Percentiles rank a stretch among this genome's conserved stretches.
phyloP scores from a whole-genome alignment of 2,888 invertebrate species.

The Erynnis tages region DNA sequence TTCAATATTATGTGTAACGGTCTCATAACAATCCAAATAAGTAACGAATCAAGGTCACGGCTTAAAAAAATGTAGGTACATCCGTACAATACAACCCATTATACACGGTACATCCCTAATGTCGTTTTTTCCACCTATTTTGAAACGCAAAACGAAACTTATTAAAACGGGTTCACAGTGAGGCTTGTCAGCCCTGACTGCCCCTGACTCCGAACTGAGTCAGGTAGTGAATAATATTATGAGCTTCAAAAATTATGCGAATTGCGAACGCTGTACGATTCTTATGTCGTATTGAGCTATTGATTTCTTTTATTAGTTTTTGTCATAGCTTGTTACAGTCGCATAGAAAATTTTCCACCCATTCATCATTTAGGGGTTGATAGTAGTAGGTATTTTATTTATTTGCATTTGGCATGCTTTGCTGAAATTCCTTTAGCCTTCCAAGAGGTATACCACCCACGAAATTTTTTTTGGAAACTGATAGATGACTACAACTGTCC shows the following conservation, averaged over 20 bases:
- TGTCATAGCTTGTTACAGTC: neutral
- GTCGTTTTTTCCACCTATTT: constrained; percentile 21
- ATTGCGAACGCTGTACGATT: neutral
- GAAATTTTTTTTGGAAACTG: too few relatives aligned
- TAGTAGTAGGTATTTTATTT: too few relatives aligned
- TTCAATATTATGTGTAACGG: too few relatives aligned
- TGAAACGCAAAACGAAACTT: constrained; percentile 25
- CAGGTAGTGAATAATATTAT: constrained; percentile 24
- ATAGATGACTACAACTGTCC: too few relatives aligned
- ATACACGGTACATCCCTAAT: constrained; percentile 18
- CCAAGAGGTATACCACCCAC: too few relatives aligned
- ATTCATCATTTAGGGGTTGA: too few relatives aligned
- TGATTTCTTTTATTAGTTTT: neutral
- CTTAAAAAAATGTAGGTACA: constrained; percentile 1
- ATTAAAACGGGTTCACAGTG: constrained; percentile 26
- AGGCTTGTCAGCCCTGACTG: constrained; percentile 19
- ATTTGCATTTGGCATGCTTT: too few relatives aligned
- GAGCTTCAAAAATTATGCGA: constrained; percentile 11
- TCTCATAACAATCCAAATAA: too few relatives aligned
- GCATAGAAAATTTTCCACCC: constrained; percentile 5
- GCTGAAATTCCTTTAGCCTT: too few relatives aligned
- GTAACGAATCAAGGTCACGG: neutral
- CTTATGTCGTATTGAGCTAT: neutral
- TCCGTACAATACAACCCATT: too few relatives aligned
- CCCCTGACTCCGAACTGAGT: constrained; percentile 20